These are phyloP conservation scores for Scaptomyza montana DNA, from an alignment of 1,140 invertebrate species.

Conservation along the genomic window DNA sequence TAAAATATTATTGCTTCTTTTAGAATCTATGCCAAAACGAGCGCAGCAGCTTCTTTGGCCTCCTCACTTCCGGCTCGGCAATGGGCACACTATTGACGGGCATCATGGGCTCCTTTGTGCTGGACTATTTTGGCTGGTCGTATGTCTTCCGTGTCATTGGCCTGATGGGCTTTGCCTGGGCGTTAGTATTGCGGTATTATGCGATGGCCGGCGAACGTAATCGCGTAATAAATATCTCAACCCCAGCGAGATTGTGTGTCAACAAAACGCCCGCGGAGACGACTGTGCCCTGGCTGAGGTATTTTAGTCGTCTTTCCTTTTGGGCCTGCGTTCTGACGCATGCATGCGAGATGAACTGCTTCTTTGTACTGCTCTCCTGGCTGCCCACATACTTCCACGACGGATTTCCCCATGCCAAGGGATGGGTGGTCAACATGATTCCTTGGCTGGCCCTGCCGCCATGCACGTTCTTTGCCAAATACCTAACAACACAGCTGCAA, in stretches of 20 bases:
- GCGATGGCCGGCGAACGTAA: constrained; percentile 79
- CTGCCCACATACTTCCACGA: constrained; percentile 91
- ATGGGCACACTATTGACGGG: constrained; percentile 88
- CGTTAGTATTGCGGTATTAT: constrained; percentile 77
- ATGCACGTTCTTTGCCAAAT: constrained; percentile 87
- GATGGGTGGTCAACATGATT: constrained; percentile 90
- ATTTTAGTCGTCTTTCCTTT: constrained; percentile 72
- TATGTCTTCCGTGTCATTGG: constrained; percentile 89
- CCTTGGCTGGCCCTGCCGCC: constrained; percentile 89
- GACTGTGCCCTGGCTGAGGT: constrained; percentile 78
- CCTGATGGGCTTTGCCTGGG: constrained; percentile 83
- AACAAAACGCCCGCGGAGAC: constrained; percentile 61
- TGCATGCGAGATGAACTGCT: constrained; percentile 91
- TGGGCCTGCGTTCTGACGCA: constrained; percentile 90
- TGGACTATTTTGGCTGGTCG: constrained; percentile 89
- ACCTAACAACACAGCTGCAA: constrained; percentile 87
- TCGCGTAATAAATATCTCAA: constrained; percentile 80
- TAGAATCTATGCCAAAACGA: constrained; percentile 86
- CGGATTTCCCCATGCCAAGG: constrained; percentile 88
- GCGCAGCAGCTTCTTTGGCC: constrained; percentile 89
- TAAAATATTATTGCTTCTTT: neutral
- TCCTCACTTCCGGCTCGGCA: constrained; percentile 87
- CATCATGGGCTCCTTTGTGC: constrained; percentile 88
- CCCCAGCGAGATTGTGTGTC: constrained; percentile 66
- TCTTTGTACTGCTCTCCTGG: constrained; percentile 90